phyloP scores from a whole-genome alignment of 2,113 vertebrate species.

The Anarrhichthys ocellatus region DNA sequence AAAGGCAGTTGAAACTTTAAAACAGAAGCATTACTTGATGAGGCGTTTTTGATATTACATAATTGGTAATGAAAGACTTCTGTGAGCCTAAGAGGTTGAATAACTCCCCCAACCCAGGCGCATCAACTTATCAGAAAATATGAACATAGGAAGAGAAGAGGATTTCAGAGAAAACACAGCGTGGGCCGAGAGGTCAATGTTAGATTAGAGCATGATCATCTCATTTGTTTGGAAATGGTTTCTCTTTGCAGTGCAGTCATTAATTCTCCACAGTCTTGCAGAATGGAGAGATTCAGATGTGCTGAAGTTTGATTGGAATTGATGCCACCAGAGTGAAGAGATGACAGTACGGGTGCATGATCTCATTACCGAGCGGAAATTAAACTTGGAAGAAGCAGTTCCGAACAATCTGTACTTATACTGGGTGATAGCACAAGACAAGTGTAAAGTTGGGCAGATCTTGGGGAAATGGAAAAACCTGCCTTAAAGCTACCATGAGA shows the following conservation, averaged over 20 bases:
- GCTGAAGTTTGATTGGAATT: conserved; percentile 27
- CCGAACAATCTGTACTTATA: conserved; percentile 18
- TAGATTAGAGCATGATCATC: conserved; percentile 34
- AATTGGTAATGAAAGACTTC: not conserved
- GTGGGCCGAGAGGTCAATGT: conserved; percentile 6
- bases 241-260: conserved; percentile 1
- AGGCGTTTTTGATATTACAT: not conserved
- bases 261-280: not conserved
- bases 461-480: not conserved
- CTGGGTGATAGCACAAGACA: not conserved
- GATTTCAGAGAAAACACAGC: conserved; percentile 14
- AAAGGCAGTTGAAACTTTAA: not conserved
- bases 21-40: conserved; percentile 9
- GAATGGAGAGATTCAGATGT: conserved; percentile 18
- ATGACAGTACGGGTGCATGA: conserved; percentile 16
- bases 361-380: conserved; percentile 44
- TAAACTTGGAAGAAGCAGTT: conserved; percentile 34
- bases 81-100: not conserved
- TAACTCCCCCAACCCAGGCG: not conserved
- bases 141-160: not conserved
- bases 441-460: not conserved
- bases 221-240: conserved; percentile 17
- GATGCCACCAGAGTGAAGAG: conserved; percentile 18
- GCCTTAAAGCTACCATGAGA: not conserved
- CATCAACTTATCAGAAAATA: conserved; percentile 21